Evolutionary conservation across 1,140 invertebrate species (phyloP), one percentile per base, ranked within the genome.

Genomic region (Leptoteleia sp.): DNA sequence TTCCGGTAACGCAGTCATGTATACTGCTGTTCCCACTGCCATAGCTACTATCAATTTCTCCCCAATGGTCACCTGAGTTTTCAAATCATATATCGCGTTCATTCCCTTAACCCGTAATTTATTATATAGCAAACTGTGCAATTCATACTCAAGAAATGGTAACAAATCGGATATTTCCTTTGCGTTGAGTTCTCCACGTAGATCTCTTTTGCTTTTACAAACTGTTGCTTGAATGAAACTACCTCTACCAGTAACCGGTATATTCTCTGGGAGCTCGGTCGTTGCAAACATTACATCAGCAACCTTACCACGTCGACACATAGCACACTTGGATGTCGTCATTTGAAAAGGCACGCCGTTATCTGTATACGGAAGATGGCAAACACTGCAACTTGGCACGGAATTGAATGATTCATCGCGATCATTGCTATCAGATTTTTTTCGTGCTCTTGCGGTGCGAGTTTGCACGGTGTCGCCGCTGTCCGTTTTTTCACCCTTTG

Each of bases 91-190:
- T 12, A 97, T 91, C n/a, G 94, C 93, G 90, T 98, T 98, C 95
- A 98, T 97, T 9, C 96, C 97, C 84, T 96, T 96, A 65, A 97
- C 94, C 86, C 95, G 94, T 0, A 99, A 88, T 87, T 98, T 99
- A 82, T 97, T 97, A 1, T 98, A 91, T 7, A 99, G 89, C 80
- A 98, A 92, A 71, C 96, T 93, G 86, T 99, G 96, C 17, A 99
- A 89, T 86, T 99, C 98, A 88, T 98, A 99, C 87, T 99, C 97
- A 37, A 99, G 86, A 89, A 99, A 99, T 0, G 98, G 98, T 35
- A 99, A 89, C 57, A 94, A 93, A 87, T 96, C 95, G 4, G 96
- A 98, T 57, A 99, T 96, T 89, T 99, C 97, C 84, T 97, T 95
- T 1, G 97, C 97, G 84, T 95, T 96, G 1, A 94, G 91, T 90